Evolutionary conservation across 2,888 invertebrate species (phyloP), one percentile per base, ranked within the genome.

Genomic region (Physocephala rufipes): DNA sequence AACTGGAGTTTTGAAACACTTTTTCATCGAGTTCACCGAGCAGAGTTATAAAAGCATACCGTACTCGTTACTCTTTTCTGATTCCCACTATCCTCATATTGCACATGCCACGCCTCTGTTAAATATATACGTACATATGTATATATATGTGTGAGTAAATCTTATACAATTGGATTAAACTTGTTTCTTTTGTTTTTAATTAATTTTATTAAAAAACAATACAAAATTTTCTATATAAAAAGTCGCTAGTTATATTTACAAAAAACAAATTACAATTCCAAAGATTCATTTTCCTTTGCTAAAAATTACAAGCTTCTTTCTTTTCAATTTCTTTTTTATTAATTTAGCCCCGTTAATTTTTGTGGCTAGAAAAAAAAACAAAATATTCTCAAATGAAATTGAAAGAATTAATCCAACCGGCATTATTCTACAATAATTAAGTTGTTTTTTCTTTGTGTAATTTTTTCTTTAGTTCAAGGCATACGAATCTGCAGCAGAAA

Each of bases 221-320:
- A 81, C 81, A 81, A 81, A 81, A 81, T 75, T 80, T 68, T 76
- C 81, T 81, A 81, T 81, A 79, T 79, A 81, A 81, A 80, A 81
- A 81, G 78, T 79, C 58, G 75, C 81, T 80, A 80, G 16, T n/a
- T 65, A 47, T 65, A 19, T 58, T 77, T 77, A 76, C 62, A 67
- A 67, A 71, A n/a, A 67, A 62, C 64, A 43, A 72, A 67, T 71
- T 64, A 73, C 72, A 70, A 59, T 64, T 74, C 66, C 67, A 62
- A 70, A 74, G 71, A 63, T 70, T 67, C 45, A 13, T 21, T 47
- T 45, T 67, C 16, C 43, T 45, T 53, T 67, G 21, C 13, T 24
- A 63, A 16, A 63, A 63, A 63, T 43, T 24, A 26, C 16, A 65
- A 47, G 15, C 15, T n/a, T 28, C 16, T 59, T 67, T 67, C 45